phyloP scores from a whole-genome alignment of 2,888 invertebrate genomes.

The Harpalus rubripes region DNA sequence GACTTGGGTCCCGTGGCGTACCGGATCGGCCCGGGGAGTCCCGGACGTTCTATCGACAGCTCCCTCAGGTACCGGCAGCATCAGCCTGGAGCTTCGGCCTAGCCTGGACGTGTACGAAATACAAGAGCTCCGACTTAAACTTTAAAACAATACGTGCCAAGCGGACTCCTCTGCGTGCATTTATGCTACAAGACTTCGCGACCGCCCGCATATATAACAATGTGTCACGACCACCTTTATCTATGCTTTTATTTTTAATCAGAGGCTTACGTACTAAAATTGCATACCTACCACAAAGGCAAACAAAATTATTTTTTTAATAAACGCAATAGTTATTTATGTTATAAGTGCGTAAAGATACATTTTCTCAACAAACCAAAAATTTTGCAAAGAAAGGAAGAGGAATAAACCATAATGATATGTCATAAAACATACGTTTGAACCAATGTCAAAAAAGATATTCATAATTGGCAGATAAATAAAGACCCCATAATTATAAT shows the following conservation, averaged over 20 bases:
- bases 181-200: slow-evolving; percentile 2
- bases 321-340: too few species aligned
- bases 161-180: slow-evolving; percentile 46
- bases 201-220: slow-evolving; percentile 23
- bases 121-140: slow-evolving; percentile 49
- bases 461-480: too few species aligned
- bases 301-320: not conserved
- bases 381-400: too few species aligned
- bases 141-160: slow-evolving; percentile 57
- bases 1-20: slow-evolving; percentile 68
- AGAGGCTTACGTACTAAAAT: not conserved
- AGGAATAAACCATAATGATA: too few species aligned
- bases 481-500: too few species aligned
- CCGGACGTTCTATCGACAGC: slow-evolving; percentile 61
- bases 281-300: not conserved
- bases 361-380: too few species aligned
- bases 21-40: slow-evolving; percentile 44
- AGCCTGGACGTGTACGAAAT: slow-evolving; percentile 47
- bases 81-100: not conserved
- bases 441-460: too few species aligned
- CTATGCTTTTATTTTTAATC: slow-evolving; percentile 33
- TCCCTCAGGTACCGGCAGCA: slow-evolving; percentile 56
- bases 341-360: too few species aligned
- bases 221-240: not conserved
- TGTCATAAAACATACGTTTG: too few species aligned